Conservation (phyloP, 2,888 invertebrate species). For the Dendrolimus houi region DNA sequence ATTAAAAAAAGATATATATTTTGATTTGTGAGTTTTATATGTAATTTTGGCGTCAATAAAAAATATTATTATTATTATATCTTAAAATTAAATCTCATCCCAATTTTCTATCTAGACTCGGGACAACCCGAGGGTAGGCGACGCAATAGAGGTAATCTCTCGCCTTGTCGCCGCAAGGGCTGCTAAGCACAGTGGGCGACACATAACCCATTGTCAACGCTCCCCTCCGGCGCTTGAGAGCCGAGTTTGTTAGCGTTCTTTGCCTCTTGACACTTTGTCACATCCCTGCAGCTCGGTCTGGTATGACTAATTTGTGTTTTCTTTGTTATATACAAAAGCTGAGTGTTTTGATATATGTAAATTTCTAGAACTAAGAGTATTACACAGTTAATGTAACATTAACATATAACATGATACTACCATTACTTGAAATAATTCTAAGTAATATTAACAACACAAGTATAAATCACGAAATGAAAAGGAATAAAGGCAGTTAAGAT, state of each 20-base stretch:
- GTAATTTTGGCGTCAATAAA: too few relatives aligned
- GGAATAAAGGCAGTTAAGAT: too few relatives aligned
- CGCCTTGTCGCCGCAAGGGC: slow-evolving; percentile 25
- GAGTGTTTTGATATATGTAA: not conserved
- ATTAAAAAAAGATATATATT: too few relatives aligned
- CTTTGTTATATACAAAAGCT: not conserved
- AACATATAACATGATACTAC: too few relatives aligned
- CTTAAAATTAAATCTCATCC: not conserved
- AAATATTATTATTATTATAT: too few relatives aligned
- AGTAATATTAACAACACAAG: too few relatives aligned
- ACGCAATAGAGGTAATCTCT: slow-evolving; percentile 30
- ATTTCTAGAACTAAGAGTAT: too few relatives aligned
- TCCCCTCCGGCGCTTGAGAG: slow-evolving; percentile 22
- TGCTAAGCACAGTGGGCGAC: slow-evolving; percentile 6
- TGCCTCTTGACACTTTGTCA: slow-evolving; percentile 16
- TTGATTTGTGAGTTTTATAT: too few relatives aligned
- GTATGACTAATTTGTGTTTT: not conserved
- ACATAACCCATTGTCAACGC: slow-evolving; percentile 27
- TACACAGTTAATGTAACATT: too few relatives aligned
- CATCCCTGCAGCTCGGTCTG: not conserved
- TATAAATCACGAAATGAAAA: too few relatives aligned
- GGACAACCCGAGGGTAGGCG: slow-evolving; percentile 7
- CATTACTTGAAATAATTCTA: too few relatives aligned
- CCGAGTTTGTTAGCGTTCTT: slow-evolving; percentile 38
- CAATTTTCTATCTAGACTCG: slow-evolving; percentile 12